phyloP scores from a whole-genome alignment of 2,888 invertebrate species.

The Ptilodon capucinus region DNA sequence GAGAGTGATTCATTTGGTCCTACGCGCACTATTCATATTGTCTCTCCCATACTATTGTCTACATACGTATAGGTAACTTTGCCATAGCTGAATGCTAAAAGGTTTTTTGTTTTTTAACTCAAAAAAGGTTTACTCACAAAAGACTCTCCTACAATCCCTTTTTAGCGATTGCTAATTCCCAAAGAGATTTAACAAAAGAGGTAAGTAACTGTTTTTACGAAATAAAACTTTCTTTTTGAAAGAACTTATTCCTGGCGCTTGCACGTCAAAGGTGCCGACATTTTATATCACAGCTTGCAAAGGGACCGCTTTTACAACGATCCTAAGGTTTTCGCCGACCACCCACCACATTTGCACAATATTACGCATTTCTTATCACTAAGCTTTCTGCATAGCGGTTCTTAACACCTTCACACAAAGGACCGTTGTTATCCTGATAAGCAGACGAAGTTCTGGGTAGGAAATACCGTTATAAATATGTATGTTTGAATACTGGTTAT shows the following conservation, averaged over 20 bases:
- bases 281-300: slow-evolving; percentile 67
- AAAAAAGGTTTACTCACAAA: slow-evolving; percentile 7
- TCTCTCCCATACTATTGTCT: too few relatives aligned
- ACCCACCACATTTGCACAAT: slow-evolving; percentile 63
- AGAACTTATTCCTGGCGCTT: slow-evolving; percentile 53
- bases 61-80: not conserved
- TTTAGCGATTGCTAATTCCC: slow-evolving; percentile 37
- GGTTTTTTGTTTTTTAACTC: not conserved
- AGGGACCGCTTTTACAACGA: slow-evolving; percentile 61
- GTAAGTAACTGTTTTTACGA: slow-evolving; percentile 59
- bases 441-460: slow-evolving; percentile 23
- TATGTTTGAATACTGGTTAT: not conserved
- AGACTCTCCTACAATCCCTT: slow-evolving; percentile 28
- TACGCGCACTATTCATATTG: too few relatives aligned
- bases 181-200: slow-evolving; percentile 31
- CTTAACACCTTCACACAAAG: slow-evolving; percentile 35
- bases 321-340: slow-evolving; percentile 54
- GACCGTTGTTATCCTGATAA: slow-evolving; percentile 18
- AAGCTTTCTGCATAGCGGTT: slow-evolving; percentile 41
- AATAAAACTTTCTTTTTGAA: slow-evolving; percentile 69
- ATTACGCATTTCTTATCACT: slow-evolving; percentile 53
- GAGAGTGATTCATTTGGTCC: too few relatives aligned
- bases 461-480: slow-evolving; percentile 1
- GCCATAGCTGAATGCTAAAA: not conserved
- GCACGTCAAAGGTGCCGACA: slow-evolving; percentile 60